A percentile compares a stretch with the other conserved stretches of the same genome.
Conservation (phyloP, 2,797 vertebrate species). For the Lutjanus campechanus region DNA sequence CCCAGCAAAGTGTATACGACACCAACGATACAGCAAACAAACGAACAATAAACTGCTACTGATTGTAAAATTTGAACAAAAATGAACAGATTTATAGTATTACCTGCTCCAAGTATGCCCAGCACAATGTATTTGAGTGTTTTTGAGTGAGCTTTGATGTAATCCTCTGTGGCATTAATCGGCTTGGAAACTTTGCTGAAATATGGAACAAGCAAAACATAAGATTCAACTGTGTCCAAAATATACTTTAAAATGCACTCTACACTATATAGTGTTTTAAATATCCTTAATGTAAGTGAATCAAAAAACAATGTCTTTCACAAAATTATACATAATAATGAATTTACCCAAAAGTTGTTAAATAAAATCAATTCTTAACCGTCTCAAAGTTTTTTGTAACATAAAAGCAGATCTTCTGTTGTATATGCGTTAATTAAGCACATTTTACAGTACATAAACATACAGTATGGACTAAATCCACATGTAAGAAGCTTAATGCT, state of each 20-base stretch:
- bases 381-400: not conserved
- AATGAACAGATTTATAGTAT: constrained; percentile 8
- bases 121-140: constrained; percentile 79
- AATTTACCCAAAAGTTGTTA: not conserved
- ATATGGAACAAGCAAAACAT: constrained; percentile 48
- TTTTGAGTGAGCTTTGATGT: constrained; percentile 82
- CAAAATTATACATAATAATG: not conserved
- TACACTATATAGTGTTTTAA: not conserved
- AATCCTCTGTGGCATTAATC: constrained; percentile 75
- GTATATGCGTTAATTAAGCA: not conserved
- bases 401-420: constrained; percentile 6
- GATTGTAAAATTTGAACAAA: not conserved
- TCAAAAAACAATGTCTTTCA: not conserved
- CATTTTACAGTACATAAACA: not conserved
- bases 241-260: not conserved
- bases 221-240: constrained; percentile 3
- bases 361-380: constrained; percentile 9
- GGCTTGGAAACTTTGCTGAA: constrained; percentile 85
- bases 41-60: not conserved
- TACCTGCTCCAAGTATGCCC: constrained; percentile 90
- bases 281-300: not conserved
- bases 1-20: not conserved
- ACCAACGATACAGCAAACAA: not conserved
- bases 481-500: not conserved
- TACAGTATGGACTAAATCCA: not conserved